phyloP scores from a whole-genome alignment of 2,797 vertebrate genomes.

The Neopelma chrysocephalum region DNA sequence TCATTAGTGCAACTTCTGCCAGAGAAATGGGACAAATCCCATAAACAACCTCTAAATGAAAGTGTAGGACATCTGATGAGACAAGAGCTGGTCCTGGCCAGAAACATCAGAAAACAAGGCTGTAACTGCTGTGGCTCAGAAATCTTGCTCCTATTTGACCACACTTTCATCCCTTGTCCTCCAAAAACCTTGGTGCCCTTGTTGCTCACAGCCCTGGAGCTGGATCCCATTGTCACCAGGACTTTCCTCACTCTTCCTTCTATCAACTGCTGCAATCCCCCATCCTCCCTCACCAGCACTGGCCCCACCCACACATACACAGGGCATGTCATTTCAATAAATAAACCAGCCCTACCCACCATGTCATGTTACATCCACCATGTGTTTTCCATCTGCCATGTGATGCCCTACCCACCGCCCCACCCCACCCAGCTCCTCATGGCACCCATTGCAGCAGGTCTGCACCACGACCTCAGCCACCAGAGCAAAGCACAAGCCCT shows the following conservation, averaged over 20 bases:
- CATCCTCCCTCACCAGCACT: neutral
- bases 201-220: rapidly evolving
- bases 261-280: too few species aligned
- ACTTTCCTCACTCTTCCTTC: neutral
- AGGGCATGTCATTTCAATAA: neutral
- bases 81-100: neutral
- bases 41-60: neutral
- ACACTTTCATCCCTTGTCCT: neutral
- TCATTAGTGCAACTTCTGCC: neutral
- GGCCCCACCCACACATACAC: constrained; percentile 11
- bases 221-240: neutral
- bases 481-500: constrained; percentile 70
- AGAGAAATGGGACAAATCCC: neutral
- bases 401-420: rapidly evolving
- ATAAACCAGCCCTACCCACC: neutral
- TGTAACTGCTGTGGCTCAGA: neutral
- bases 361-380: rapidly evolving
- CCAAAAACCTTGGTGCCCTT: neutral
- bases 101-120: neutral
- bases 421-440: neutral
- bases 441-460: neutral
- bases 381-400: rapidly evolving
- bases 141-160: neutral
- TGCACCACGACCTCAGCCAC: neutral
- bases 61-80: neutral